Evolutionary conservation across 2,797 vertebrate genomes (phyloP).

Genomic region (Halcyon chelicuti): DNA sequence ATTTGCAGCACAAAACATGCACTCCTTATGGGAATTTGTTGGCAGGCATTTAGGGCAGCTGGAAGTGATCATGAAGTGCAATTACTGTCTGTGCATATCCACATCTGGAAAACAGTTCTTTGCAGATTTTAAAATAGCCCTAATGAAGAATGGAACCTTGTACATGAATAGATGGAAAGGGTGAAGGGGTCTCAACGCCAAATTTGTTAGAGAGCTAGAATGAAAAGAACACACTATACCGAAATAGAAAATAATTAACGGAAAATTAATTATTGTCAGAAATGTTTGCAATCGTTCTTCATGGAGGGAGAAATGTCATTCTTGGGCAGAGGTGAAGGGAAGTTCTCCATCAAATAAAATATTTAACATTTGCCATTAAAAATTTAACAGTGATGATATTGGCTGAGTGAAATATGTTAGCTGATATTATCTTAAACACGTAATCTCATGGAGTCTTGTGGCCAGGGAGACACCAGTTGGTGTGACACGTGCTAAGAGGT

Average conservation of each 20-base stretch:
- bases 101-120: constrained; percentile 90
- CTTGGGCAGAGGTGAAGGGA: neutral
- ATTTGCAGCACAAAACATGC: constrained; percentile 86
- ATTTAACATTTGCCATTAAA: neutral
- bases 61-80: constrained; percentile 95
- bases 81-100: constrained; percentile 92
- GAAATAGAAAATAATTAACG: constrained; percentile 51
- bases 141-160: constrained; percentile 83
- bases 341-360: neutral
- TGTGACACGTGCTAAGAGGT: neutral
- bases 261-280: constrained; percentile 61
- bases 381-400: neutral
- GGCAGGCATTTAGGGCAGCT: constrained; percentile 90
- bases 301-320: neutral
- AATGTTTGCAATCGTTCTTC: constrained; percentile 9
- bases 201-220: constrained; percentile 52
- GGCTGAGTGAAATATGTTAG: neutral
- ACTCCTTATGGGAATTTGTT: constrained; percentile 83
- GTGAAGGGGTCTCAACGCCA: constrained; percentile 57
- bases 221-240: constrained; percentile 39
- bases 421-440: neutral
- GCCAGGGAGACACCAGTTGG: neutral
- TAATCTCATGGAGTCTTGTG: fast-evolving
- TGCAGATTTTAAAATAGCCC: constrained; percentile 78
- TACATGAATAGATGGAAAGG: constrained; percentile 60